Conservation (phyloP, 1,140 invertebrate genomes). For the Popillia japonica region DNA sequence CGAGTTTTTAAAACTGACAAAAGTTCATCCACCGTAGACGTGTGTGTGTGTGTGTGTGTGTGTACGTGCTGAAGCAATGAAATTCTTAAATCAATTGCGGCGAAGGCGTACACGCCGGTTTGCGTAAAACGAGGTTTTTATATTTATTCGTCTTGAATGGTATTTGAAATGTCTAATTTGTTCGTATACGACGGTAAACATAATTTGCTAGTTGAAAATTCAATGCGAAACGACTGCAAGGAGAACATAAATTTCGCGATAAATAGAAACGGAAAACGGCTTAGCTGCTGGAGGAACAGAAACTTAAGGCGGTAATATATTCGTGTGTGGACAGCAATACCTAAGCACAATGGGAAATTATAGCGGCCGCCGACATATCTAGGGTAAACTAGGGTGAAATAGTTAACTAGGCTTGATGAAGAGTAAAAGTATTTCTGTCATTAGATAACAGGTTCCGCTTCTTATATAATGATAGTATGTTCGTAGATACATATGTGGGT, state of each 20-base stretch:
- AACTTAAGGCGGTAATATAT: not conserved
- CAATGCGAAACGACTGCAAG: not conserved
- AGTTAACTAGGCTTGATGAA: too few species aligned
- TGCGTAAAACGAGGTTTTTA: not conserved
- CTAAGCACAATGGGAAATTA: too few species aligned
- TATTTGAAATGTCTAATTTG: not conserved
- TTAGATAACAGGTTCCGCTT: too few species aligned
- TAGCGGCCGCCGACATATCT: too few species aligned
- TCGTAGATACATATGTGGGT: too few species aligned
- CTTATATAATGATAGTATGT: too few species aligned
- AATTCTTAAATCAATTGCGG: not conserved
- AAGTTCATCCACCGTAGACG: not conserved
- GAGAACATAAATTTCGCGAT: not conserved
- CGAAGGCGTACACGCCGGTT: not conserved
- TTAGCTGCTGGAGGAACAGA: not conserved
- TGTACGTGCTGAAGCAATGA: not conserved
- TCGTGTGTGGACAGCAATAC: not conserved
- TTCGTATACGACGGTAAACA: not conserved
- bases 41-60: not conserved
- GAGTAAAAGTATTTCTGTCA: too few species aligned
- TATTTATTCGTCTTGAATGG: not conserved
- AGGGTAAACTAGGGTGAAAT: too few species aligned
- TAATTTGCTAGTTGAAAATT: slow-evolving; percentile 19
- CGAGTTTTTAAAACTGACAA: slow-evolving; percentile 16
- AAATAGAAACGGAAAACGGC: not conserved